Evolutionary conservation across 2,888 invertebrate genomes (phyloP).

Genomic region (Leucoma salicis): DNA sequence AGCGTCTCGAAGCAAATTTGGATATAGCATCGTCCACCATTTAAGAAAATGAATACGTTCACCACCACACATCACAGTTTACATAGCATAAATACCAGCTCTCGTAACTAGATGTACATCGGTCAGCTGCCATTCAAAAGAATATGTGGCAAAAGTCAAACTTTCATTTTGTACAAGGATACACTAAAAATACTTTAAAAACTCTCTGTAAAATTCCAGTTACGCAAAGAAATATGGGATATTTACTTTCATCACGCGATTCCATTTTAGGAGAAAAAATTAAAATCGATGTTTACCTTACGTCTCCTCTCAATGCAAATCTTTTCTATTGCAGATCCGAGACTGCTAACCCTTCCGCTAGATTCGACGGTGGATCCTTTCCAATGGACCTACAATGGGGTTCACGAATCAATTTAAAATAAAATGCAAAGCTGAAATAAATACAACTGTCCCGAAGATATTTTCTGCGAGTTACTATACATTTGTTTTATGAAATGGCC

Average conservation of each 20-base stretch:
- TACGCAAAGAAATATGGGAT: conserved; percentile 43
- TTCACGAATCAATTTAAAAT: conserved; percentile 80
- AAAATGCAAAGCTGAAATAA: conserved; percentile 82
- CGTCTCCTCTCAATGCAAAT: conserved; percentile 80
- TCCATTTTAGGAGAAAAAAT: conserved; percentile 70
- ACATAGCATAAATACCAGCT: conserved; percentile 67
- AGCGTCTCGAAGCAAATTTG: conserved; percentile 50
- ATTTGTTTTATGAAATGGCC: conserved; percentile 83
- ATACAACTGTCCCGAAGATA: conserved; percentile 81
- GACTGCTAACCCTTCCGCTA: conserved; percentile 80
- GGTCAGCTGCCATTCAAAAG: conserved; percentile 82
- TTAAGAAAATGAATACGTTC: conserved; percentile 49
- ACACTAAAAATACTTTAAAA: conserved; percentile 79
- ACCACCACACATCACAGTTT: conserved; percentile 56
- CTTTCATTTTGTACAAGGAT: conserved; percentile 82
- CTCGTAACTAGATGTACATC: conserved; percentile 73
- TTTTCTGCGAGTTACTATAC: conserved; percentile 83
- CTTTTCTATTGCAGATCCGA: conserved; percentile 79
- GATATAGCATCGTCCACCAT: conserved; percentile 38
- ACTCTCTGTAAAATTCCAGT: conserved; percentile 58
- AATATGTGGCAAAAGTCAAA: conserved; percentile 83
- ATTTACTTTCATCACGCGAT: conserved; percentile 56
- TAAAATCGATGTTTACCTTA: conserved; percentile 83
- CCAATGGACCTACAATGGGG: conserved; percentile 70
- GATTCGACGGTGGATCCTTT: conserved; percentile 75